Evolutionary conservation across 2,888 invertebrate species (phyloP).

Genomic region (Lagria hirta): DNA sequence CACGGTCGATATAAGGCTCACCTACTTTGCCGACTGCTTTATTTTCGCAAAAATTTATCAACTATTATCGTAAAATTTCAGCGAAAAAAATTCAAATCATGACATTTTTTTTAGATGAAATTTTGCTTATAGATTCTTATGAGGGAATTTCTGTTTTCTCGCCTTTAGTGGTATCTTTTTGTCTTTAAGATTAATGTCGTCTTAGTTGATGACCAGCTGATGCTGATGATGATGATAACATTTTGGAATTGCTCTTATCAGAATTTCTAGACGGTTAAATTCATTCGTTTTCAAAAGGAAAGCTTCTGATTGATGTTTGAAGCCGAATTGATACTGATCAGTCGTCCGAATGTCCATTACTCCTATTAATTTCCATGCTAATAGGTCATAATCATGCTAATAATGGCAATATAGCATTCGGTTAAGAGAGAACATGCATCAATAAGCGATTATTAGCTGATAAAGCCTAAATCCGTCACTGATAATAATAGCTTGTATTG

Average conservation of each 20-base stretch:
- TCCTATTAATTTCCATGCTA: conserved; percentile 34
- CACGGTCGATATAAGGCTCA: too few species aligned
- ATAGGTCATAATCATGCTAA: conserved; percentile 32
- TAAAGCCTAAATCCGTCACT: too few species aligned
- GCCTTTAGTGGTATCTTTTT: too few species aligned
- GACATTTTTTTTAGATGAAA: too few species aligned
- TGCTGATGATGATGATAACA: too few species aligned
- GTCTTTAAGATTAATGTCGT: conserved; percentile 15
- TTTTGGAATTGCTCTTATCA: conserved; percentile 28
- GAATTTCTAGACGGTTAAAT: conserved; percentile 26
- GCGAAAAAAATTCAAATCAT: too few species aligned
- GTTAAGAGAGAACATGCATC: conserved; percentile 16
- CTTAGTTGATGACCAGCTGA: conserved; percentile 19
- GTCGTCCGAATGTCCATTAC: conserved; percentile 34
- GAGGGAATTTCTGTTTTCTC: too few species aligned
- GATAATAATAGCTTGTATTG: too few species aligned
- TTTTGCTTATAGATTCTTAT: too few species aligned
- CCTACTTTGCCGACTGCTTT: too few species aligned
- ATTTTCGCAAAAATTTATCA: too few species aligned
- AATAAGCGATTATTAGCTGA: conserved; percentile 12
- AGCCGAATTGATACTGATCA: conserved; percentile 37
- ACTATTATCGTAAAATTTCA: too few species aligned
- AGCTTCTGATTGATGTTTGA: conserved; percentile 36
- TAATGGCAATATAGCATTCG: conserved; percentile 20
- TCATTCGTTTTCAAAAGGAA: conserved; percentile 23